Evolutionary conservation across 2,113 vertebrate species (phyloP).

Genomic region (Ciconia maguari): DNA sequence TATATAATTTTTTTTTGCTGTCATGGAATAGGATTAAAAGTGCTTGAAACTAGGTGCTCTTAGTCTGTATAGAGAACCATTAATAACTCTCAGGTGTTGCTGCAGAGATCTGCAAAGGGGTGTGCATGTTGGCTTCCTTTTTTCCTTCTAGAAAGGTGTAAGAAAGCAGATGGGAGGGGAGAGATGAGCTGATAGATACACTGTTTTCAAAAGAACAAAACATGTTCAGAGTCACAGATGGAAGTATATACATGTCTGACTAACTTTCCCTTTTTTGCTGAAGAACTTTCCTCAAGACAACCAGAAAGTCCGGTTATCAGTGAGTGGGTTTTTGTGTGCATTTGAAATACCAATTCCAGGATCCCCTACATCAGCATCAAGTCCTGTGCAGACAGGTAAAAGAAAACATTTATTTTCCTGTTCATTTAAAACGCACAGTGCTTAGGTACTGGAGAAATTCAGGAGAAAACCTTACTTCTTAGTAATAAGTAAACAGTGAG

Average conservation of each 20-base stretch:
- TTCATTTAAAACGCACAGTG: accelerated
- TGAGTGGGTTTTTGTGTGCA: conserved; percentile 92
- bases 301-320: conserved; percentile 94
- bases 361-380: conserved; percentile 87
- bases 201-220: neutral
- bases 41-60: neutral
- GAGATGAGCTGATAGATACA: neutral
- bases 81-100: neutral
- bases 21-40: neutral
- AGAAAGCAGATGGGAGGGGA: neutral
- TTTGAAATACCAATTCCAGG: conserved; percentile 94
- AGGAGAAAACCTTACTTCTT: neutral
- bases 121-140: neutral
- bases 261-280: neutral
- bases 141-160: neutral
- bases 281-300: conserved; percentile 97
- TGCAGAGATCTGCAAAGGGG: neutral
- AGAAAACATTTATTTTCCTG: neutral
- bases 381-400: conserved; percentile 86
- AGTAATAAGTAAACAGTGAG: neutral
- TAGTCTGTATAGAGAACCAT: neutral
- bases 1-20: neutral
- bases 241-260: neutral
- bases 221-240: accelerated
- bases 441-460: neutral